These are phyloP conservation scores for Drosophila quinaria DNA, from an alignment of 2,888 invertebrate species.

Conservation along the genomic window DNA sequence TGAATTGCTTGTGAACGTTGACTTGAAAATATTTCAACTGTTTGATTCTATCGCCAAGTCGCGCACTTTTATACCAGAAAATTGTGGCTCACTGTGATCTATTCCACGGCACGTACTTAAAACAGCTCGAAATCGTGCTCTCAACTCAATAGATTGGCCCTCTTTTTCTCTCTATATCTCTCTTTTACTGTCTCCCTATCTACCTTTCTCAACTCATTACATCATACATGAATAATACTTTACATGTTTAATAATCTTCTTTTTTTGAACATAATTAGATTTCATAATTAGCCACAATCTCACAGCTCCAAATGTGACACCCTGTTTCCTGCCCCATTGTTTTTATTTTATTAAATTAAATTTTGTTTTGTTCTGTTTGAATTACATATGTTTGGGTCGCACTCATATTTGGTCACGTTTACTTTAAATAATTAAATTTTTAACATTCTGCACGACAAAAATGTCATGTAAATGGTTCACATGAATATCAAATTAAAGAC, in stretches of 20 bases:
- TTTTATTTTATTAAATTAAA: slow-evolving; percentile 3
- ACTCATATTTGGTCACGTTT: slow-evolving; percentile 64
- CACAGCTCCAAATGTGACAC: slow-evolving; percentile 7
- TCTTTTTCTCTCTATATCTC: neutral
- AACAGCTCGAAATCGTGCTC: neutral
- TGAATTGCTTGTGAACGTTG: slow-evolving; percentile 7
- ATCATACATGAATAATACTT: neutral
- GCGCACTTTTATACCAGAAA: slow-evolving; percentile 47
- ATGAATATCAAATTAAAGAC: slow-evolving; percentile 9
- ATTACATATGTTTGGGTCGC: slow-evolving; percentile 29
- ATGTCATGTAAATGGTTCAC: slow-evolving; percentile 8
- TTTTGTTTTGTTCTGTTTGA: slow-evolving; percentile 13
- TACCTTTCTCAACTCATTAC: neutral
- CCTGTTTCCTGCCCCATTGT: slow-evolving; percentile 21
- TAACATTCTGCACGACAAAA: slow-evolving; percentile 23
- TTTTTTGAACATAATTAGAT: slow-evolving; percentile 3
- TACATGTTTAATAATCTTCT: neutral
- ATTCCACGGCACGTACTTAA: slow-evolving; percentile 47
- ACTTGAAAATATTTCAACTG: slow-evolving; percentile 40
- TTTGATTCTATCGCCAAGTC: slow-evolving; percentile 12
- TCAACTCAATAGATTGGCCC: neutral
- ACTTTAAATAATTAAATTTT: slow-evolving; percentile 60
- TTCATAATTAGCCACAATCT: neutral
- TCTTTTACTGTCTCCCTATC: neutral
- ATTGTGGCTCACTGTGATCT: neutral